Evolutionary conservation across 2,797 vertebrate species (phyloP).

Genomic region (Eidolon dupreanum): DNA sequence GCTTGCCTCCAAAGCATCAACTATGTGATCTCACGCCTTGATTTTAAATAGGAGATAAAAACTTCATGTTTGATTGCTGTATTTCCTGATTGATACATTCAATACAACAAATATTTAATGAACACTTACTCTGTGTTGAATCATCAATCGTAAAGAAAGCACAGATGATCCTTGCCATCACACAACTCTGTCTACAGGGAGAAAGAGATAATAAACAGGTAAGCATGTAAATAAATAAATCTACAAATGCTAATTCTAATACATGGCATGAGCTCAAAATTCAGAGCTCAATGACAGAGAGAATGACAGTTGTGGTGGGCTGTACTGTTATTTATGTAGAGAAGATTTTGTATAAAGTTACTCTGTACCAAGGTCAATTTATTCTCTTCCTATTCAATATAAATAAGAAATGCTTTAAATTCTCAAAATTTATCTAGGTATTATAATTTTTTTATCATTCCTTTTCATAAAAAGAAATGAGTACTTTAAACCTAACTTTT

Average conservation of each 20-base stretch:
- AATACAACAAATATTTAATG: not conserved
- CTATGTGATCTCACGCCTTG: not conserved
- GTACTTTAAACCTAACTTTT: not conserved
- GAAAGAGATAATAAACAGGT: not conserved
- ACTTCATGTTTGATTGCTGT: not conserved
- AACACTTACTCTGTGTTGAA: not conserved
- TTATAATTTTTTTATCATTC: not conserved
- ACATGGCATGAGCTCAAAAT: not conserved
- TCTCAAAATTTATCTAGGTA: not conserved
- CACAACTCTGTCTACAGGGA: not conserved
- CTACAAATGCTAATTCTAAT: not conserved
- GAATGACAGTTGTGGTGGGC: not conserved
- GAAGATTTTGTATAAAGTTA: not conserved
- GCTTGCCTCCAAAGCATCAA: not conserved
- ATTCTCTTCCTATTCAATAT: not conserved
- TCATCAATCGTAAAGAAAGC: not conserved
- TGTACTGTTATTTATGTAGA: not conserved
- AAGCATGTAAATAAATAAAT: not conserved
- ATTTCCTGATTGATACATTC: not conserved
- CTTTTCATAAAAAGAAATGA: constrained; percentile 27
- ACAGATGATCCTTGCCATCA: not conserved
- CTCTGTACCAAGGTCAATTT: not conserved
- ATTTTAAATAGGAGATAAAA: not conserved
- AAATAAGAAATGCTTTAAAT: not conserved
- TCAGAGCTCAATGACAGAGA: not conserved